Base-by-base conservation (phyloP, 2,888 invertebrate genomes). In the Micoletzkya japonica region DNA sequence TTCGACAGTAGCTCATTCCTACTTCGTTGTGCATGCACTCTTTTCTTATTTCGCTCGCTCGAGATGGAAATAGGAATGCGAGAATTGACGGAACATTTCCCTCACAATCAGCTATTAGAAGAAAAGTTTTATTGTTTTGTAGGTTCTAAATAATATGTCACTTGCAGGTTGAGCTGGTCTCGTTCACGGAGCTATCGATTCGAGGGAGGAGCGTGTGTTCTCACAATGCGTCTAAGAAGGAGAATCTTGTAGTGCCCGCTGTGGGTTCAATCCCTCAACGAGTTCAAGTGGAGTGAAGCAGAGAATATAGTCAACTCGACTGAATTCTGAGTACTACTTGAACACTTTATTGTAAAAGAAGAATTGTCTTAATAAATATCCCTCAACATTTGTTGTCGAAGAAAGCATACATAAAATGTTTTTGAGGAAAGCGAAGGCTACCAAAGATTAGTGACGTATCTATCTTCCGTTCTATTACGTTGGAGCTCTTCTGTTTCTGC, bases 151-250 rank as follows among this genome's bases (percentile, higher is more conserved):
- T 14, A 44, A 44, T 44, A 14, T 44, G 10, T 44, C 20, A 14
- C 44, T 72, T 56, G 1, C 58, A 68, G 68, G 79, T 81, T 26
- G 81, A 81, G 74, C 63, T 81, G 36, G 77, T 78, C 2, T 80
- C 81, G 10, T 81, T 81, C 72, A 73, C 81, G 34, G 81, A 81
- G 73, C 76, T 79, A 30, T 81, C 82, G 14, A 70, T 82, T 28
- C 73, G 80, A 54, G 73, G 73, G 44, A 76, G 76, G 72, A 37
- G 37, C 4, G 64, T 66, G 20, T 66, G 64, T 28, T 66, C 77
- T 24, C 82, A 82, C 72, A 78, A 73, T 32, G 82, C 82, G 4
- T 80, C 80, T 39, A 82, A 82, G 74, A 82, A 82, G 69, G 82
- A 82, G 67, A 82, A 80, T 61, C 74, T 82, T 20, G 77, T 80